Conservation (phyloP, 2,888 invertebrate species). For the Drosophila colorata region DNA sequence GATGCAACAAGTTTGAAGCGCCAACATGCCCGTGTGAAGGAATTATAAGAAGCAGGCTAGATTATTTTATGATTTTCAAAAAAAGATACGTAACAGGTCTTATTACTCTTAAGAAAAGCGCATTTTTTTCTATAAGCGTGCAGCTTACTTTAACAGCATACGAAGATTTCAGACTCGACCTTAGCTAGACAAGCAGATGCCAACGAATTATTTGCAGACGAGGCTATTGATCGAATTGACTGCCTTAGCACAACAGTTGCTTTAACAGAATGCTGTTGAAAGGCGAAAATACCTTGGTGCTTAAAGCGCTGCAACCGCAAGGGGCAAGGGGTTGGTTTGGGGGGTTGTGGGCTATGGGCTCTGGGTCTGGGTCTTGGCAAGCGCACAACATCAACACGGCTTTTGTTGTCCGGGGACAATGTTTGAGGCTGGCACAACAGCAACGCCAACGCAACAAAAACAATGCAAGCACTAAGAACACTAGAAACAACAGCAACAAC, state of each 20-base stretch:
- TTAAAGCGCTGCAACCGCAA: slow-evolving; percentile 36
- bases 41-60: not conserved
- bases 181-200: not conserved
- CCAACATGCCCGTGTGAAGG: not conserved
- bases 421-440: slow-evolving; percentile 57
- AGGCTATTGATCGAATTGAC: slow-evolving; percentile 1
- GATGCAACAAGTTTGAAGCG: slow-evolving; percentile 33
- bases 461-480: slow-evolving; percentile 48
- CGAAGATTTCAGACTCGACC: not conserved
- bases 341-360: slow-evolving; percentile 7
- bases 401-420: slow-evolving; percentile 74
- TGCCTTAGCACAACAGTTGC: slow-evolving; percentile 27
- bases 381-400: slow-evolving; percentile 53
- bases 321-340: not conserved
- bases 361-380: slow-evolving; percentile 45
- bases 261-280: slow-evolving; percentile 43
- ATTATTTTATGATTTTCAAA: not conserved
- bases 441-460: slow-evolving; percentile 47
- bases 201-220: not conserved
- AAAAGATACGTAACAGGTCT: slow-evolving; percentile 2
- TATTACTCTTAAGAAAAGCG: not conserved
- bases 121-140: not conserved
- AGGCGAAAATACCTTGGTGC: slow-evolving; percentile 27
- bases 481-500: slow-evolving; percentile 17
- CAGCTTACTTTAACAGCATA: too few species aligned